Conservation (phyloP, 2,888 invertebrate species). For the Agonum fuliginosum region DNA sequence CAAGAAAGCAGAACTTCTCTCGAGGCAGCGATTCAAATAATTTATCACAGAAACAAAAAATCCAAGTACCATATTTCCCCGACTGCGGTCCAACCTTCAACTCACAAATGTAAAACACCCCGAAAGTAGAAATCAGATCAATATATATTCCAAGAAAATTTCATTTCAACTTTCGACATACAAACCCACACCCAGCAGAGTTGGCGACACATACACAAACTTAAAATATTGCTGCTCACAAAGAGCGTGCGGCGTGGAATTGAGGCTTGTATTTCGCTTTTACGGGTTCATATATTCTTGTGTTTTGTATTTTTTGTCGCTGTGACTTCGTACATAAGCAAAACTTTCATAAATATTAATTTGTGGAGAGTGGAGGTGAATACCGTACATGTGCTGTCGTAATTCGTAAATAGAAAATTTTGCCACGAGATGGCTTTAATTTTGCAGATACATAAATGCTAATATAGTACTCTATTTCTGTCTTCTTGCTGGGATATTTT, state of each 20-base stretch:
- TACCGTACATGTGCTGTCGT: not conserved
- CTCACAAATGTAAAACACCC: constrained; percentile 35
- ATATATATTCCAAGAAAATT: constrained; percentile 48
- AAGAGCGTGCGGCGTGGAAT: constrained; percentile 12
- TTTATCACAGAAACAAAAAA: constrained; percentile 42
- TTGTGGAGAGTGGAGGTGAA: not conserved
- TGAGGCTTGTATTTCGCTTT: not conserved
- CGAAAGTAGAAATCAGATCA: constrained; percentile 42
- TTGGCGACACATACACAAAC: constrained; percentile 24
- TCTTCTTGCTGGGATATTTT: too few species aligned
- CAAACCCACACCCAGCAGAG: constrained; percentile 21
- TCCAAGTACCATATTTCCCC: constrained; percentile 37
- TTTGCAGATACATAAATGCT: not conserved
- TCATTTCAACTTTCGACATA: constrained; percentile 48
- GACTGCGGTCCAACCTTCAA: not conserved
- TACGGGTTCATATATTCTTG: not conserved
- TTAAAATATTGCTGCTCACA: constrained; percentile 29
- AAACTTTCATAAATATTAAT: constrained; percentile 34
- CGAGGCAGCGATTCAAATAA: constrained; percentile 27
- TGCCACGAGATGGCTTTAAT: not conserved
- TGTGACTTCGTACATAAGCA: constrained; percentile 4
- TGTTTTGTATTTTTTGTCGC: constrained; percentile 6
- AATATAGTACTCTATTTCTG: not conserved
- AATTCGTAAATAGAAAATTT: not conserved
- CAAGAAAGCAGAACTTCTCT: not conserved